Evolutionary conservation across 2,797 vertebrate genomes (phyloP), one percentile per base, ranked within the genome.

Genomic region (Rhynchonycteris naso): DNA sequence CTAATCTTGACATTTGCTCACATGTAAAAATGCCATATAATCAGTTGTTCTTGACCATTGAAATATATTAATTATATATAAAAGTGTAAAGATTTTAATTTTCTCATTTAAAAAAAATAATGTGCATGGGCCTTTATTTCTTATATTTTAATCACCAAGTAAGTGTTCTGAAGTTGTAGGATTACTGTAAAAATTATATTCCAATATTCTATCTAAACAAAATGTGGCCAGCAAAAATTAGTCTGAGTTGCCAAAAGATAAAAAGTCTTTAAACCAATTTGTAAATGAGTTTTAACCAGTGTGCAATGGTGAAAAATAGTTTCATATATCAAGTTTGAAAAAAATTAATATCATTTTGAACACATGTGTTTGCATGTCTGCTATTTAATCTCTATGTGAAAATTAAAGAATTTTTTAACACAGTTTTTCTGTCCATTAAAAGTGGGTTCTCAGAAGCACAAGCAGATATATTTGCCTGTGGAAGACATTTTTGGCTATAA

Each of bases 371-470:
- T 96, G 61, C 95, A 96, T 94, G 59, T 96, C 63, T 96, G 56
- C 71, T 88, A 90, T 58, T 82, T 96, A 82, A 92, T n/a, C 87
- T 96, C 68, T 82, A 21, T 50, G 59, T 72, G 63, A 87, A 93
- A 96, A 26, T 84, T 28, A 76, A 90, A 59, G 28, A 15, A 15
- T 35, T 78, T 24, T 43, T 84, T 16, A 33, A 21, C 26, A 61
- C 6, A 24, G n/a, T 71, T 93, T 30, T 91, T 95, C 43, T 12
- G 63, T 38, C 86, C 66, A 68, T 52, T 38, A 66, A 69, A 96
- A 93, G 50, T 71, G 63, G 86, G 38, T 74, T 94, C 19, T 90
- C 79, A 19, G 78, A 97, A 97, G 95, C 95, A 96, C 95, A 97
- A 95, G 30, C 56, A 89, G 68, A 94, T 58, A 93, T 75, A 88